These are phyloP conservation scores for Bolborhynchus lineola DNA, from an alignment of 2,113 vertebrate genomes.

Conservation along the genomic window DNA sequence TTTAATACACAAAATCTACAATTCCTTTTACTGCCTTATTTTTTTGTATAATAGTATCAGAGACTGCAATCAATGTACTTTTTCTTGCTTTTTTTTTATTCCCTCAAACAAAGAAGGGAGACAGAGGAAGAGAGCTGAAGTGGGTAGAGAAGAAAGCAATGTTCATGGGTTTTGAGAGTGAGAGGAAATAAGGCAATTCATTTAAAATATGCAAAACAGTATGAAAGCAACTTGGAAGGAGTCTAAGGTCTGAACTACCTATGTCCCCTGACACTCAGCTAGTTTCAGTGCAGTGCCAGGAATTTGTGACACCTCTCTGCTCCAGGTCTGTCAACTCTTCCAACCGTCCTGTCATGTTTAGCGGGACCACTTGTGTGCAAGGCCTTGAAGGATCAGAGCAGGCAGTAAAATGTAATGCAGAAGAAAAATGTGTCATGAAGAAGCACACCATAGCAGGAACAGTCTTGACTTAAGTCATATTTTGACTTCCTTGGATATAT, in stretches of 20 bases:
- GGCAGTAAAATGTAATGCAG: neutral
- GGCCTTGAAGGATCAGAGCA: neutral
- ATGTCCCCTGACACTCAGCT: neutral
- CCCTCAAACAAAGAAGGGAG: neutral
- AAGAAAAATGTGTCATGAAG: neutral
- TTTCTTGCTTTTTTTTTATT: neutral
- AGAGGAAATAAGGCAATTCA: neutral
- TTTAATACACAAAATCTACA: neutral
- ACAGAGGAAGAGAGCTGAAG: neutral
- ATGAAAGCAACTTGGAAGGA: neutral
- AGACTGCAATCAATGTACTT: neutral
- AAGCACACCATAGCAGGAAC: neutral
- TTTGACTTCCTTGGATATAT: neutral
- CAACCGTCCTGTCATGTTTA: neutral
- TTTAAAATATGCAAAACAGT: neutral
- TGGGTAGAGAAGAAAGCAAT: neutral
- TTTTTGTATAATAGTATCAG: neutral
- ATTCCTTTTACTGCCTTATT: neutral
- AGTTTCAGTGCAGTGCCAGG: neutral
- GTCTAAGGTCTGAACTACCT: neutral
- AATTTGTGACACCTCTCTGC: neutral
- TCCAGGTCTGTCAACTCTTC: neutral
- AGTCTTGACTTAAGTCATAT: neutral
- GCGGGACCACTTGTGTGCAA: neutral
- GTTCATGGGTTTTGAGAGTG: neutral